Evolutionary conservation across 2,888 invertebrate species (phyloP), one percentile per base, ranked within the genome.

Genomic region (Caenorhabditis zanzibari): DNA sequence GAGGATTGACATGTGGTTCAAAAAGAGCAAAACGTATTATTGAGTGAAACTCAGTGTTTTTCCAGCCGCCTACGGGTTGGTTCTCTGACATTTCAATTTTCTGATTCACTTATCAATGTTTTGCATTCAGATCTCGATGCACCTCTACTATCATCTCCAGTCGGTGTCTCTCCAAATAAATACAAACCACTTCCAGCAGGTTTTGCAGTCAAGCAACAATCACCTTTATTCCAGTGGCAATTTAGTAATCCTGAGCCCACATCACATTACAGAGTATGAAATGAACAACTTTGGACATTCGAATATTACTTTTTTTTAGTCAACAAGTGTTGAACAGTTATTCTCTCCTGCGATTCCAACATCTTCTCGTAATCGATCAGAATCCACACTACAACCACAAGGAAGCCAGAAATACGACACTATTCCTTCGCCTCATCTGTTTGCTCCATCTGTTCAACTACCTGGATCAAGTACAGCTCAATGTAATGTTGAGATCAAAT

Each of bases 361-460:
- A 1, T 38, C 38, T 12, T 16, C 49, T 32, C 71, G 79, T 10
- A 54, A 22, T n/a, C 71, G 79, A 12, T 32, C 79, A 9, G 71
- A 79, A n/a, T 63, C 79, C 4, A 58, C 32, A 10, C 44, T 79
- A 22, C 79, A 63, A 26, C 63, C 71, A 32, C 79, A 79, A 41
- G 79, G 64, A 44, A 71, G 64, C 52, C 71, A 71, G 24, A 79
- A 79, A 47, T 79, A 79, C 32, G 79, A 79, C 28, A 79, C 79
- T 5, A 71, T 79, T n/a, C 28, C 61, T n/a, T n/a, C n/a, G n/a
- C n/a, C n/a, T n/a, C n/a, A n/a, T n/a, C n/a, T n/a, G 1, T 77
- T 66, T 26, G 9, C 66, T 19, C 77, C 77, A 2, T 22, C 16
- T 58, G 61, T 47, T 16, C 58, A 47, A 19, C 10, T 38, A 10